Evolutionary conservation across 2,888 invertebrate species (phyloP).

Genomic region (Acanthoscelides obtectus): DNA sequence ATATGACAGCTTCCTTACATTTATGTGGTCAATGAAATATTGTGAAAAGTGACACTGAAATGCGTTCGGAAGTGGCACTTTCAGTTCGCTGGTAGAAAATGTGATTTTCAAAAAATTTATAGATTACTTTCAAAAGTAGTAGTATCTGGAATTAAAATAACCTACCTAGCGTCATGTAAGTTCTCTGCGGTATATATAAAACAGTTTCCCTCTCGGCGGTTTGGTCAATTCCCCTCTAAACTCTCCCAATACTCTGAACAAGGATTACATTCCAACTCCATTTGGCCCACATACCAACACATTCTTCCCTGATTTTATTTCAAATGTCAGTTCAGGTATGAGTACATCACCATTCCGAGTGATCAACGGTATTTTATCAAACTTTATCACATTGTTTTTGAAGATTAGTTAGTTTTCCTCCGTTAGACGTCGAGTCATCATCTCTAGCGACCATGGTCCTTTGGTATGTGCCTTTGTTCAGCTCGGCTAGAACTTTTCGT

Average conservation of each 20-base stretch:
- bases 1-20: too few relatives aligned
- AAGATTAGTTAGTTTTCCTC: conserved; percentile 76
- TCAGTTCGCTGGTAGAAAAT: too few relatives aligned
- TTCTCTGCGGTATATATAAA: conserved; percentile 95
- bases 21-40: too few relatives aligned
- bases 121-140: too few relatives aligned
- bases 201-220: conserved; percentile 91
- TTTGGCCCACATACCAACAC: conserved; percentile 98
- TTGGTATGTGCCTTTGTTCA: conserved; percentile 70
- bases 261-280: conserved; percentile 95
- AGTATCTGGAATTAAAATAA: too few relatives aligned
- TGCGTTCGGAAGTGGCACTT: too few relatives aligned
- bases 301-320: conserved; percentile 86
- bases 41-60: too few relatives aligned
- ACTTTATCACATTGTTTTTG: conserved; percentile 84
- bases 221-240: conserved; percentile 90
- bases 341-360: conserved; percentile 97
- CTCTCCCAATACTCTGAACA: conserved; percentile 94
- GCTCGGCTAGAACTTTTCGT: conserved; percentile 74
- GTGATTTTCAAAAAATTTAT: too few relatives aligned
- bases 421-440: conserved; percentile 58
- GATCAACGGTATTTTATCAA: conserved; percentile 89
- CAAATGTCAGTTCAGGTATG: conserved; percentile 81
- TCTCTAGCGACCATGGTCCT: conserved; percentile 60
- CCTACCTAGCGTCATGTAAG: conserved; percentile 98